Evolutionary conservation across 2,113 vertebrate species (phyloP).

Genomic region (Mungos mungo): DNA sequence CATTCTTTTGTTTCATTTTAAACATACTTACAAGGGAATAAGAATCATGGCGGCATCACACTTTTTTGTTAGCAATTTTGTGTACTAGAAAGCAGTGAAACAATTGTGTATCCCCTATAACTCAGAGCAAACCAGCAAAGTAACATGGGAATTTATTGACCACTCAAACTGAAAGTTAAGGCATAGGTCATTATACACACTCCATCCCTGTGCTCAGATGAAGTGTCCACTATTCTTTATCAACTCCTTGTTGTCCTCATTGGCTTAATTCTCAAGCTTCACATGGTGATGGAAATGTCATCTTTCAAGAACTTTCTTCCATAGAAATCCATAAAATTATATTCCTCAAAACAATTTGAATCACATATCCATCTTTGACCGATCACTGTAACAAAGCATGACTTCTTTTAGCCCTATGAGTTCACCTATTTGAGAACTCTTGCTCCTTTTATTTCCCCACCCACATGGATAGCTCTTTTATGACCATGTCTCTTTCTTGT

Average conservation of each 20-base stretch:
- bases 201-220: background rate
- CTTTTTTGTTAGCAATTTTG: conserved; percentile 7
- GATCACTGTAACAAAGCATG: background rate
- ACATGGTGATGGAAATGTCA: background rate
- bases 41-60: background rate
- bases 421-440: background rate
- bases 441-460: background rate
- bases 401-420: background rate
- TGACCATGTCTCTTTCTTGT: background rate
- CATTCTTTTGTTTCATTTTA: conserved; percentile 11
- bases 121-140: background rate
- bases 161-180: background rate
- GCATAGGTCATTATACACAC: background rate
- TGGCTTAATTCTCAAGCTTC: background rate
- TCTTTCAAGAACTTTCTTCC: background rate
- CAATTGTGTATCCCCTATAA: background rate
- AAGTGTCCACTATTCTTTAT: background rate
- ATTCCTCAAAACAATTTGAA: background rate
- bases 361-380: background rate
- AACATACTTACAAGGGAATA: background rate
- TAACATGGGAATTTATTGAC: background rate
- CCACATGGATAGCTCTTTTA: background rate
- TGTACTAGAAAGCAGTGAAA: background rate
- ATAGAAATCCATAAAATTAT: background rate
- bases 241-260: background rate